Conservation (phyloP, 2,797 vertebrate species). For the Phrynocephalus forsythii region DNA sequence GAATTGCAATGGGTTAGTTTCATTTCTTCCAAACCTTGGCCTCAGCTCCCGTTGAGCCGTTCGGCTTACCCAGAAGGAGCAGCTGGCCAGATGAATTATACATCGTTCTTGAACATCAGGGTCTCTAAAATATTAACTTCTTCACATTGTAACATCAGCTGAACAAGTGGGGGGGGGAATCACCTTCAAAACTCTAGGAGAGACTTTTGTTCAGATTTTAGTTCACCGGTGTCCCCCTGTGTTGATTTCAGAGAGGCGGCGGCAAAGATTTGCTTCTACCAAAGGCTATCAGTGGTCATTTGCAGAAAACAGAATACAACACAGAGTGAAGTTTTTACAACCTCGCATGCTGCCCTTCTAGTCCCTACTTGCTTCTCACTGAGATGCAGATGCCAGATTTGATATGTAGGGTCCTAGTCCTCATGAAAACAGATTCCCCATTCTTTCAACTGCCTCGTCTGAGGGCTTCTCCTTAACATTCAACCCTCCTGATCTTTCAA, state of each 20-base stretch:
- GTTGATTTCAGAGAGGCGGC: too few relatives aligned
- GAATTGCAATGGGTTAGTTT: neutral
- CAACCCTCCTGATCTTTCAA: neutral
- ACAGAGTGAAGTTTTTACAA: too few relatives aligned
- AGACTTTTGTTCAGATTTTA: neutral
- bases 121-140: slow-evolving; percentile 28
- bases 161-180: neutral
- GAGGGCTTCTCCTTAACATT: neutral
- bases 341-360: too few relatives aligned
- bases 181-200: neutral
- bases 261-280: too few relatives aligned
- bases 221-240: neutral
- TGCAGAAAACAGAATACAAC: too few relatives aligned
- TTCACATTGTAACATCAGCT: neutral
- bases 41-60: neutral
- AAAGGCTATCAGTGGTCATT: too few relatives aligned
- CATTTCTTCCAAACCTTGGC: neutral
- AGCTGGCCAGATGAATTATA: neutral
- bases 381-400: too few relatives aligned
- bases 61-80: neutral
- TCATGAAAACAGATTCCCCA: too few relatives aligned
- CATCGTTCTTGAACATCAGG: neutral
- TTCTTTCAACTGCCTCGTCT: neutral
- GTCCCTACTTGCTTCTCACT: too few relatives aligned
- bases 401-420: too few relatives aligned